These are phyloP conservation scores for Montifringilla adamsi DNA, from an alignment of 2,113 vertebrate genomes.

Conservation along the genomic window DNA sequence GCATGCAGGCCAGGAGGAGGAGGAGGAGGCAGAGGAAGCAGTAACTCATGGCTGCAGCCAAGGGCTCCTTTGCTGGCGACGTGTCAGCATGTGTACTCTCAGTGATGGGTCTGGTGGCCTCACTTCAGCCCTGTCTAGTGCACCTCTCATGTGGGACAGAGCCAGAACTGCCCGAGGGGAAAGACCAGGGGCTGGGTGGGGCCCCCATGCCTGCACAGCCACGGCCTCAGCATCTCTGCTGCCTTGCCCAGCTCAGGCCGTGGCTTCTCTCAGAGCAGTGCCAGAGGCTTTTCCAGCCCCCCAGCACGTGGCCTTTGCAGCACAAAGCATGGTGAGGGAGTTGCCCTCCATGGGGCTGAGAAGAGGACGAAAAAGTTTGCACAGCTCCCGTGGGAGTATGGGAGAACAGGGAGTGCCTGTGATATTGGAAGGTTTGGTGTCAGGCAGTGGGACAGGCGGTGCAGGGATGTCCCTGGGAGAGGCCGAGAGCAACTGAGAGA, in stretches of 20 bases:
- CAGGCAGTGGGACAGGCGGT: rapidly evolving
- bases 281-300: background rate
- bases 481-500: background rate
- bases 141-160: background rate
- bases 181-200: background rate
- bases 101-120: background rate
- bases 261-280: background rate
- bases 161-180: background rate
- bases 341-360: background rate
- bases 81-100: rapidly evolving
- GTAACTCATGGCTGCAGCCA: background rate
- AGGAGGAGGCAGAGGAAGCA: background rate
- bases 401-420: rapidly evolving
- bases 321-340: rapidly evolving
- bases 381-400: background rate
- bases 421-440: background rate
- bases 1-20: background rate
- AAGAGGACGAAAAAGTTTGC: background rate
- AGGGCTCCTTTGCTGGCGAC: background rate
- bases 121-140: background rate
- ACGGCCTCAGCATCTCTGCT: rapidly evolving
- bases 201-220: rapidly evolving
- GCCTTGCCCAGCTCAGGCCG: background rate
- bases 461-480: background rate
- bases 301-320: background rate